A percentile compares a stretch with the other conserved stretches of the same genome.
These are phyloP conservation scores for Dolichoris vasculosae DNA, from an alignment of 1,140 invertebrate species.

Conservation along the genomic window DNA sequence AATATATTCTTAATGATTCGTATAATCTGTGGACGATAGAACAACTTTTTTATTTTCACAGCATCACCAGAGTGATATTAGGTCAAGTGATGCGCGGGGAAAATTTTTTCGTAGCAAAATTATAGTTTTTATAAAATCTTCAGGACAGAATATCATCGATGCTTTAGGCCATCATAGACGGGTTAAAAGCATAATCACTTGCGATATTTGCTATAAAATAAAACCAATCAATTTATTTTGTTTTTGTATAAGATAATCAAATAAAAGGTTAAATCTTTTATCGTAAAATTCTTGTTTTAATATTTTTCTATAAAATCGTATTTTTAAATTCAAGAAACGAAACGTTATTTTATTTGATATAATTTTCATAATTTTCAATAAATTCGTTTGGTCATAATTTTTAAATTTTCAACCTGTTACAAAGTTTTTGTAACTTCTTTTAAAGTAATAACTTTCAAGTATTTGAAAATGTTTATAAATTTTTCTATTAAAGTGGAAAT, in stretches of 20 bases:
- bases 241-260: not conserved
- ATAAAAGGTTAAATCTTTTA: not conserved
- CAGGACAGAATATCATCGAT: not conserved
- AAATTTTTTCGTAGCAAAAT: constrained; percentile 30
- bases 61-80: constrained; percentile 11
- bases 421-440: too few species aligned
- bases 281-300: not conserved
- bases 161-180: not conserved
- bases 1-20: not conserved
- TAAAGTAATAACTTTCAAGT: too few species aligned
- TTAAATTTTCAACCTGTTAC: too few species aligned
- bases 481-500: too few species aligned
- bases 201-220: not conserved
- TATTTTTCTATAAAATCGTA: not conserved
- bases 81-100: constrained; percentile 7
- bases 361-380: not conserved
- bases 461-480: too few species aligned
- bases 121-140: constrained; percentile 17
- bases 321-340: not conserved
- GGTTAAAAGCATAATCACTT: not conserved
- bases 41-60: constrained; percentile 19
- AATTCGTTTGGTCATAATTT: too few species aligned
- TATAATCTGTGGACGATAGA: constrained; percentile 16
- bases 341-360: not conserved
- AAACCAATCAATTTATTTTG: too few species aligned